These are phyloP conservation scores for Synergus gifuensis DNA, from an alignment of 2,888 invertebrate species.

Conservation along the genomic window DNA sequence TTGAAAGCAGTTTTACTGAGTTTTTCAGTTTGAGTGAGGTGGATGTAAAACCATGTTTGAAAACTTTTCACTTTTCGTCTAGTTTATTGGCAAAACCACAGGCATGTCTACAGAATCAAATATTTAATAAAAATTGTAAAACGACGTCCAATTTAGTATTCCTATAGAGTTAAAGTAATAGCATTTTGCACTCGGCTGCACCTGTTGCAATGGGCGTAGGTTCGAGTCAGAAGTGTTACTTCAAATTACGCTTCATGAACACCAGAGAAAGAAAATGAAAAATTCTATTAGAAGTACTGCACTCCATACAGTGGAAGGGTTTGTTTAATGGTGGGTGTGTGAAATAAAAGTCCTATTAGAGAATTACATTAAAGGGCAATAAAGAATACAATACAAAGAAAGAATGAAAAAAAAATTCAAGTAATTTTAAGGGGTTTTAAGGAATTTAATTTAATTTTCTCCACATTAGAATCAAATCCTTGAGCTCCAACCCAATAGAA, in stretches of 20 bases:
- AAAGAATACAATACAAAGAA: background rate
- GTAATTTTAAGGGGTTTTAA: no score
- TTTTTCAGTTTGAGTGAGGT: background rate
- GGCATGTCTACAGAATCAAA: background rate
- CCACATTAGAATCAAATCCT: no score
- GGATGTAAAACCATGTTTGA: background rate
- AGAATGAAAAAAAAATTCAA: no score
- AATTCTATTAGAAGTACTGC: conserved; percentile 30
- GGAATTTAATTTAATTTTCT: no score
- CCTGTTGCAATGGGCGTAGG: conserved; percentile 31
- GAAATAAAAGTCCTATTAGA: background rate
- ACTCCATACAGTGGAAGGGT: conserved; percentile 9
- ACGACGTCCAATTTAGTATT: conserved; percentile 21
- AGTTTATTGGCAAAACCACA: background rate
- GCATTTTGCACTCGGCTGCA: conserved; percentile 32
- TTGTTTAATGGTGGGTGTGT: conserved; percentile 8
- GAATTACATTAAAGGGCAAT: conserved; percentile 7
- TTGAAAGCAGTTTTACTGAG: background rate
- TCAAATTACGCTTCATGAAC: conserved; percentile 36
- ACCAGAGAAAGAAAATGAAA: conserved; percentile 30
- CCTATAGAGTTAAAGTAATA: conserved; percentile 20
- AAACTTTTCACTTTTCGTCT: background rate
- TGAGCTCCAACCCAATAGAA: no score
- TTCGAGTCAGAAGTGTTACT: conserved; percentile 24
- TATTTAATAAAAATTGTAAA: conserved; percentile 22